phyloP scores from a whole-genome alignment of 2,113 vertebrate species.

The Percina caprodes region DNA sequence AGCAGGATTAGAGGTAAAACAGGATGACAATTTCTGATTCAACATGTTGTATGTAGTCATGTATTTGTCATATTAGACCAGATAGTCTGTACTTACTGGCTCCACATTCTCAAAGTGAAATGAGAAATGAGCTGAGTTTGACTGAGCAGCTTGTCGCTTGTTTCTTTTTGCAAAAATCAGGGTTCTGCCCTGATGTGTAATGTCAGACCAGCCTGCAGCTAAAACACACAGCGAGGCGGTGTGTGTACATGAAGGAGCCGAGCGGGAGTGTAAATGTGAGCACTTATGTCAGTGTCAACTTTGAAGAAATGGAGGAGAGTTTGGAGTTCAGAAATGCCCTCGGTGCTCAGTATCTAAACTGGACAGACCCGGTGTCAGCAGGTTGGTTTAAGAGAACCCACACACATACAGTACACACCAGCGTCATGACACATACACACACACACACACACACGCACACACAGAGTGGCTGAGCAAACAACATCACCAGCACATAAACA shows the following conservation, averaged over 20 bases:
- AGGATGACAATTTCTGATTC: not conserved
- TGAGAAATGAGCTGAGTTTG: not conserved
- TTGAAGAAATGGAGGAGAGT: conserved; percentile 48
- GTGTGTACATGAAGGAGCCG: conserved; percentile 36
- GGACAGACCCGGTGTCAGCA: conserved; percentile 80
- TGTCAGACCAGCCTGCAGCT: conserved; percentile 40
- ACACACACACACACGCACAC: conserved; percentile 34
- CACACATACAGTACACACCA: conserved; percentile 36
- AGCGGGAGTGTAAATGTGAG: conserved; percentile 50
- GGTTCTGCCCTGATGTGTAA: conserved; percentile 1
- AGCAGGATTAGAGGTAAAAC: not conserved
- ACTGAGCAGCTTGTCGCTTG: not conserved
- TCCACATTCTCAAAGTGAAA: conserved; percentile 3
- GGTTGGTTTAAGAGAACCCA: conserved; percentile 74
- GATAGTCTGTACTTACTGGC: not conserved
- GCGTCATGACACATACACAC: conserved; percentile 30
- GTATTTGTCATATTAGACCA: not conserved
- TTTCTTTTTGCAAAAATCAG: conserved; percentile 26
- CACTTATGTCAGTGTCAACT: conserved; percentile 68
- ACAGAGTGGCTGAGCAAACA: conserved; percentile 76
- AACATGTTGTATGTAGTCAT: not conserved
- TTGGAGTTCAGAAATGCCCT: conserved; percentile 57
- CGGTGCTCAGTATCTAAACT: conserved; percentile 48
- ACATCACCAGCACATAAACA: conserved; percentile 73
- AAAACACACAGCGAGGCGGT: conserved; percentile 42